Percentiles rank a stretch among this genome's conserved stretches.
Conservation (phyloP, 2,888 invertebrate genomes). For the Stegophylla sp. region DNA sequence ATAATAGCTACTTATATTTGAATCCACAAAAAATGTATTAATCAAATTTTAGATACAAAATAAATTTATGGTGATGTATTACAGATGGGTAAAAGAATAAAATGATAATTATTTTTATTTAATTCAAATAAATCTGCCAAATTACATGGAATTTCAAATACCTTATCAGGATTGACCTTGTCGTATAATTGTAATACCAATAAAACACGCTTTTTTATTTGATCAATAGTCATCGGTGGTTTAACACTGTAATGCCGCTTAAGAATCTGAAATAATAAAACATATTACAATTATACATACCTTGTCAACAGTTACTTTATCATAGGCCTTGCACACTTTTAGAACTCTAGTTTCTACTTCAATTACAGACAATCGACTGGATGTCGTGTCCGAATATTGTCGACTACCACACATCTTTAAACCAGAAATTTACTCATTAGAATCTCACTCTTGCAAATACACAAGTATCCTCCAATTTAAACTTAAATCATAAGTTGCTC, state of each 20-base stretch:
- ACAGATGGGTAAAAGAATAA: too few relatives aligned
- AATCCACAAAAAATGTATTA: too few relatives aligned
- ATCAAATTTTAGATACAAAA: too few relatives aligned
- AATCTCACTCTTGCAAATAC: neutral
- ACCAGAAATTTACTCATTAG: conserved; percentile 12
- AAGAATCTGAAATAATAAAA: conserved; percentile 71
- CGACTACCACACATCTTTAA: conserved; percentile 32
- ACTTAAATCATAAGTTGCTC: neutral
- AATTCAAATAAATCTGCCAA: too few relatives aligned
- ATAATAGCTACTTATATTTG: too few relatives aligned
- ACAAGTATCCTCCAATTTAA: too few relatives aligned
- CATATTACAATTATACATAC: conserved; percentile 69
- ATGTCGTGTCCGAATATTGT: conserved; percentile 36
- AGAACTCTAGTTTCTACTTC: conserved; percentile 82
- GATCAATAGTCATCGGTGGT: conserved; percentile 79
- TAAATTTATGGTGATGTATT: too few relatives aligned
- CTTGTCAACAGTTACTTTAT: conserved; percentile 87
- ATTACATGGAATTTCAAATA: conserved; percentile 66
- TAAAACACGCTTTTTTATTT: conserved; percentile 87
- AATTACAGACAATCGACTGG: conserved; percentile 66
- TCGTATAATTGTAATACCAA: conserved; percentile 97
- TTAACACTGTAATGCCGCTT: conserved; percentile 63
- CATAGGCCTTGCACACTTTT: conserved; percentile 85
- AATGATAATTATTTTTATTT: too few relatives aligned
- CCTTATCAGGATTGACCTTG: conserved; percentile 93